Evolutionary conservation across 1,140 invertebrate genomes (phyloP), one percentile per base, ranked within the genome.

Genomic region (Drosophila sp.): DNA sequence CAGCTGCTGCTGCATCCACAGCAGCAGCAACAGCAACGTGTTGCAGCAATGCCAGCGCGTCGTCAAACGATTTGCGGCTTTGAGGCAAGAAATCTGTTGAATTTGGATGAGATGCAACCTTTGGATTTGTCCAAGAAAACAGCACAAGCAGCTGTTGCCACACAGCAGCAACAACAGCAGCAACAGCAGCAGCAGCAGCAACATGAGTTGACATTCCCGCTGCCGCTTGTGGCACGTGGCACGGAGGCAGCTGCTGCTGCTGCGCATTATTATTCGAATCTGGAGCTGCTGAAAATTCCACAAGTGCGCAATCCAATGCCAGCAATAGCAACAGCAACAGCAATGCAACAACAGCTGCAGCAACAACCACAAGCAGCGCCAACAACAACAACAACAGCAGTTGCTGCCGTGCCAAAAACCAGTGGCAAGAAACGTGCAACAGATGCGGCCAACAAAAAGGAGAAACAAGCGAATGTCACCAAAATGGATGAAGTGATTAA

Each of bases 61-160:
- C 32, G 90, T 53, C 90, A 91, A 72, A 91, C 90, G 2, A 91
- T 91, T 14, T 89, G 90, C 25, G 90, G 90, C n/a, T 91, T 91
- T 25, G 90, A 91, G 65, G 82, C 78, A 4, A 58, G 90, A 6
- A 89, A 91, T 48, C 38, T 91, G 18, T 16, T 79, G 2, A 62
- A 70, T 4, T 21, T 80, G 41, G 86, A 91, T 2, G 90, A 91
- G 8, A 90, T 90, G 89, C 80, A 91, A 21, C 90, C 90, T 0
- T 40, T 91, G 45, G 90, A 91, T 61, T 40, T 91, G 16, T 91
- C 90, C 0, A 90, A 91, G 41, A 91, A 91, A 34, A 70, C 70
- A 34, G 67, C 70, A 0, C 65, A 58, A 18, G 40, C 38, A 34
- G 43, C 50, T 32, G 9, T 21, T 25, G 7, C 36, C 56, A 36